Percentiles rank a stretch among this genome's conserved stretches.
Evolutionary conservation across 2,888 invertebrate species (phyloP).

Genomic region (Drosophila quinaria): DNA sequence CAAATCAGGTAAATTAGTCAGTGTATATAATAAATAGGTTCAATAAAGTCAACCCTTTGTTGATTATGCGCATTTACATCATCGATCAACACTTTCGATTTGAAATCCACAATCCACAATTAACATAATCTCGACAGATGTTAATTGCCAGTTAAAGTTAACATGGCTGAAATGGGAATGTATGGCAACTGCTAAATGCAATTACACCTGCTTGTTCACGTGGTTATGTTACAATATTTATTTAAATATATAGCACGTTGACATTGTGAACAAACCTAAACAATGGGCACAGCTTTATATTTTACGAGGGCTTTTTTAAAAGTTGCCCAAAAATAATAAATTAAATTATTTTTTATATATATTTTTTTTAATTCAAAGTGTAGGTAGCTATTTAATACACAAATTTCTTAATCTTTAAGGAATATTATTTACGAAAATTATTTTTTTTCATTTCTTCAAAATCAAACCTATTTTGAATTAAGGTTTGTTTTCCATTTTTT

Average conservation of each 20-base stretch:
- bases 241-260: slow-evolving; percentile 1
- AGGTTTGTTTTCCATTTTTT: too few relatives aligned
- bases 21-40: not conserved
- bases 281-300: slow-evolving; percentile 17
- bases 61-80: not conserved
- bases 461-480: too few relatives aligned
- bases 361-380: not conserved
- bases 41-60: slow-evolving; percentile 6
- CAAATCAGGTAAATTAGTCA: not conserved
- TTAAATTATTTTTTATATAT: not conserved
- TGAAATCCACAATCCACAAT: slow-evolving; percentile 2
- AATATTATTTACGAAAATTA: too few relatives aligned
- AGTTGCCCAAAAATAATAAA: not conserved
- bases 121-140: slow-evolving; percentile 14
- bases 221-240: slow-evolving; percentile 5
- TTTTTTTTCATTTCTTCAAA: too few relatives aligned
- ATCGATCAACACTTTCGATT: slow-evolving; percentile 18
- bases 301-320: not conserved
- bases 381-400: too few relatives aligned
- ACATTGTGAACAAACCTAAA: slow-evolving; percentile 16
- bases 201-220: slow-evolving; percentile 4
- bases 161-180: slow-evolving; percentile 20
- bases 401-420: too few relatives aligned
- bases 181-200: slow-evolving; percentile 2
- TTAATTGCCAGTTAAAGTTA: slow-evolving; percentile 10